Percentiles rank a stretch among this genome's conserved stretches.
phyloP scores from a whole-genome alignment of 2,888 invertebrate species.

The Melinaea menophilus region DNA sequence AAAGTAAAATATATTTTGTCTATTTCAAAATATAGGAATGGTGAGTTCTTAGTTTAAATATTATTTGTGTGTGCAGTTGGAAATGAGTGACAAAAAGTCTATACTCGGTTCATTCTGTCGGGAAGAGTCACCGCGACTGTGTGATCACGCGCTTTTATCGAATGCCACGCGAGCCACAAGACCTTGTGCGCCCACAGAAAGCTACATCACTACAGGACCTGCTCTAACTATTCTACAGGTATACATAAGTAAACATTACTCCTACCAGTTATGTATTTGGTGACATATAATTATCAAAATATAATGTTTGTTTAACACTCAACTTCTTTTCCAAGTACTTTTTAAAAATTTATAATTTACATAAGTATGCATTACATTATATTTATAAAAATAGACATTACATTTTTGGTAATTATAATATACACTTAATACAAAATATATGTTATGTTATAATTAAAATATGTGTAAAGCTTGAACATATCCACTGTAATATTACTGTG shows the following conservation, averaged over 20 bases:
- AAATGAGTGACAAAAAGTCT: constrained; percentile 73
- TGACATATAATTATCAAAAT: no score
- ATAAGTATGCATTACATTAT: no score
- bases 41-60: not conserved
- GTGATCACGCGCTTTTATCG: constrained; percentile 84
- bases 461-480: no score
- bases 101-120: constrained; percentile 87
- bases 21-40: not conserved
- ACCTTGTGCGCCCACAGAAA: constrained; percentile 84
- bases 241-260: constrained; percentile 7
- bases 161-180: constrained; percentile 85
- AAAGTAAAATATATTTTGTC: not conserved
- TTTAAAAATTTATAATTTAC: no score
- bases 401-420: no score
- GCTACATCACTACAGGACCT: constrained; percentile 86
- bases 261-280: no score
- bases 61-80: constrained; percentile 49
- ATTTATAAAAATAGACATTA: no score
- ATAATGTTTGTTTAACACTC: no score
- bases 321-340: no score
- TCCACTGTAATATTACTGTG: no score
- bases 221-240: constrained; percentile 86
- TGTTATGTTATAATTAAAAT: no score
- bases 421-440: no score
- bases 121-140: constrained; percentile 85